Percentiles rank a stretch among this genome's conserved stretches.
phyloP scores from a whole-genome alignment of 2,888 invertebrate genomes.

The Cephus rjabovi region DNA sequence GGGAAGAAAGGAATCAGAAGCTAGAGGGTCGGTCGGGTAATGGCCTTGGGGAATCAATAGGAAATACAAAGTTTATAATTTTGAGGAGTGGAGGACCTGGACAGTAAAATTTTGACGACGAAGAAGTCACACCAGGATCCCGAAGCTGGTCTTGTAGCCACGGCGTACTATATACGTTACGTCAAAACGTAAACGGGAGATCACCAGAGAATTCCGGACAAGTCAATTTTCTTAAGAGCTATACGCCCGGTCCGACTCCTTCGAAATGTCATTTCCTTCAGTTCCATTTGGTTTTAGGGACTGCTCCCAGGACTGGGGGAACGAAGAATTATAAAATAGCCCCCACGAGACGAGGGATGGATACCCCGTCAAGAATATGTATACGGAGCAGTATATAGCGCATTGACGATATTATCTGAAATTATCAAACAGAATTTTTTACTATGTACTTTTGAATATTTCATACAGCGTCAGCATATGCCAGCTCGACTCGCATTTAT shows the following conservation, averaged over 20 bases:
- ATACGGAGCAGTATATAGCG: neutral
- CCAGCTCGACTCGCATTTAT: neutral
- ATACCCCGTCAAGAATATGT: too few species aligned
- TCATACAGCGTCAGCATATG: neutral
- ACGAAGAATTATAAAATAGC: neutral
- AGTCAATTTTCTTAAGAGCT: constrained; percentile 7
- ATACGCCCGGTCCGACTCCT: neutral
- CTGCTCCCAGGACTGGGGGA: neutral
- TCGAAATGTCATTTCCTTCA: neutral
- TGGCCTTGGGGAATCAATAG: neutral
- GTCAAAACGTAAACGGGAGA: neutral
- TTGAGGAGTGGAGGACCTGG: neutral
- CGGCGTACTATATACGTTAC: neutral
- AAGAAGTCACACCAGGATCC: neutral
- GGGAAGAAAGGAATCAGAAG: neutral
- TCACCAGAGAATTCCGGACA: neutral
- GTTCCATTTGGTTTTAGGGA: neutral
- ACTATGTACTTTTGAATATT: neutral
- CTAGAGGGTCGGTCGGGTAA: neutral
- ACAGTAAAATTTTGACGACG: neutral
- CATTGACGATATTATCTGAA: neutral
- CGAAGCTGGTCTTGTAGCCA: neutral
- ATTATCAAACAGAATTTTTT: neutral
- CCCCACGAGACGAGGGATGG: neutral
- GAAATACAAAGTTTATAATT: neutral